These are phyloP conservation scores for Silurus meridionalis DNA, from an alignment of 2,113 vertebrate species.

Conservation along the genomic window DNA sequence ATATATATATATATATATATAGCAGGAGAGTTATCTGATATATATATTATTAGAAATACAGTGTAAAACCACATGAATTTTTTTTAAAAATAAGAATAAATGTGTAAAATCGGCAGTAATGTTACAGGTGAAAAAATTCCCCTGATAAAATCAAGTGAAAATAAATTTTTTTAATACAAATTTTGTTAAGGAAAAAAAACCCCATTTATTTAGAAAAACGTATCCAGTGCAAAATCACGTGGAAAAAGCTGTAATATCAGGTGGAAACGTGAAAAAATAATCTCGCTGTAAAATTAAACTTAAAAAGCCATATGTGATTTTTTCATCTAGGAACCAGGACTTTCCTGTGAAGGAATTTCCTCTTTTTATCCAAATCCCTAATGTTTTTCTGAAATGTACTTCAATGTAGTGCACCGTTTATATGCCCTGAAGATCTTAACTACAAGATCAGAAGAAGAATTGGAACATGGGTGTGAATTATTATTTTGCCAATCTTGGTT, in stretches of 20 bases:
- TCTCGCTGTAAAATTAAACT: not conserved
- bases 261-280: not conserved
- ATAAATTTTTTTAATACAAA: not conserved
- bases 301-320: not conserved
- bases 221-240: not conserved
- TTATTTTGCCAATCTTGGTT: slow-evolving; percentile 10
- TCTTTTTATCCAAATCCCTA: not conserved
- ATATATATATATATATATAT: no score
- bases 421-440: not conserved
- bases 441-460: not conserved
- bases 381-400: not conserved
- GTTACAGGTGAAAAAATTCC: no score
- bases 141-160: not conserved
- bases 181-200: not conserved
- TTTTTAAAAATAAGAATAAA: not conserved
- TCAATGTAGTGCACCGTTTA: not conserved
- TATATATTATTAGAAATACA: no score
- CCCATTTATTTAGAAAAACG: no score
- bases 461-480: slow-evolving; percentile 8
- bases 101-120: not conserved
- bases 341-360: not conserved
- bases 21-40: no score
- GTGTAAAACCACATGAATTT: not conserved
- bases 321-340: not conserved
- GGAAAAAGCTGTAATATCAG: not conserved